A percentile compares a stretch with the other conserved stretches of the same genome.
Conservation (phyloP, 2,888 invertebrate genomes). For the Heliconius aoede region DNA sequence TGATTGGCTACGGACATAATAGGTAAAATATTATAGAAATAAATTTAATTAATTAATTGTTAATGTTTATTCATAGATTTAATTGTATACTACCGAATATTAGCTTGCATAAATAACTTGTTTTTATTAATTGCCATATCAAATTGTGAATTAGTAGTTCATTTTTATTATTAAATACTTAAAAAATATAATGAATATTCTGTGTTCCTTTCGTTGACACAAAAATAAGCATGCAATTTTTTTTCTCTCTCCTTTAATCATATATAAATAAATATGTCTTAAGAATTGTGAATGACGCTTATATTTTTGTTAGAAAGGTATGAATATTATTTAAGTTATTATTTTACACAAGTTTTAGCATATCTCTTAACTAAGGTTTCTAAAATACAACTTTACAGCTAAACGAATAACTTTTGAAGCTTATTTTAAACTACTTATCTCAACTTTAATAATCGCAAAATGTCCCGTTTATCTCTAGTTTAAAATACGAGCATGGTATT, state of each 20-base stretch:
- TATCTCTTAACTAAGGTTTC: too few relatives aligned
- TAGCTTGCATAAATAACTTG: background rate
- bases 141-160: background rate
- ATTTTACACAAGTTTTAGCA: too few relatives aligned
- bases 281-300: too few relatives aligned
- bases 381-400: too few relatives aligned
- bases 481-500: slow-evolving; percentile 32
- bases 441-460: background rate
- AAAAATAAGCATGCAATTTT: too few relatives aligned
- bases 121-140: slow-evolving; percentile 1
- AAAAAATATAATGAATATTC: too few relatives aligned
- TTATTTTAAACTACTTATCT: background rate
- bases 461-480: slow-evolving; percentile 22
- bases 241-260: too few relatives aligned
- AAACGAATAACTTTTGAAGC: background rate
- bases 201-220: too few relatives aligned
- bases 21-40: slow-evolving; percentile 14
- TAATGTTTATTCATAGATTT: slow-evolving; percentile 11
- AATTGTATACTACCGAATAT: slow-evolving; percentile 13
- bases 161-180: background rate
- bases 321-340: too few relatives aligned
- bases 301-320: too few relatives aligned
- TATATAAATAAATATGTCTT: too few relatives aligned
- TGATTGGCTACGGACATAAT: slow-evolving; percentile 35
- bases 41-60: slow-evolving; percentile 16